These are phyloP conservation scores for Pantala flavescens DNA, from an alignment of 1,140 invertebrate genomes.

Conservation along the genomic window DNA sequence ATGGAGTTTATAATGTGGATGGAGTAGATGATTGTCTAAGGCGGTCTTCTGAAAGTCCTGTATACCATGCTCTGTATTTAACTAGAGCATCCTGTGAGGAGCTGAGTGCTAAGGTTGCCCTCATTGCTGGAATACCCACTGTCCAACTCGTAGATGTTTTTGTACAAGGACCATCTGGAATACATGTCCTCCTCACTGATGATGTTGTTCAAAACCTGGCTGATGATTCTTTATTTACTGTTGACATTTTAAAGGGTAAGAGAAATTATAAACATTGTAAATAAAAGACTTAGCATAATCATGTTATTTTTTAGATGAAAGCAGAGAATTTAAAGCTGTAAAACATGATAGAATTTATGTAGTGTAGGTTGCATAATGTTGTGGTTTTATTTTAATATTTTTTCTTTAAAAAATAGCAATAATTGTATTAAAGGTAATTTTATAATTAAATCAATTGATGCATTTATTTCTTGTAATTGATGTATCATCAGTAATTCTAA, in stretches of 20 bases:
- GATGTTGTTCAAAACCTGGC: constrained; percentile 56
- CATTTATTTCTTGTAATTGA: too few relatives aligned
- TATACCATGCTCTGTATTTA: constrained; percentile 74
- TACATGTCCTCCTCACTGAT: constrained; percentile 63
- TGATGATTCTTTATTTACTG: constrained; percentile 50
- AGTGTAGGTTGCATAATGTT: too few relatives aligned
- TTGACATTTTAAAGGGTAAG: constrained; percentile 36
- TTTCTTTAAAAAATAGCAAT: too few relatives aligned
- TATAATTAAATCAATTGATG: too few relatives aligned
- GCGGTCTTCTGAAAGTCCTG: constrained; percentile 30
- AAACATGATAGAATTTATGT: too few relatives aligned
- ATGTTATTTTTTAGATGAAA: too few relatives aligned
- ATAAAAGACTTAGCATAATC: too few relatives aligned
- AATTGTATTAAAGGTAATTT: too few relatives aligned
- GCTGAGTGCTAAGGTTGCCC: constrained; percentile 53
- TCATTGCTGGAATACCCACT: constrained; percentile 42
- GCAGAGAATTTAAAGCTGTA: too few relatives aligned
- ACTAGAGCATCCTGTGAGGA: constrained; percentile 52
- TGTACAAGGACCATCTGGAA: constrained; percentile 60
- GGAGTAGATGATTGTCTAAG: background rate
- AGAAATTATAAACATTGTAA: too few relatives aligned
- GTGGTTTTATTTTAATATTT: too few relatives aligned
- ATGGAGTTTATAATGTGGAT: background rate
- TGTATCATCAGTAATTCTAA: too few relatives aligned
- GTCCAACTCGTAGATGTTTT: constrained; percentile 53